Evolutionary conservation across 2,113 vertebrate genomes (phyloP).

Genomic region (Syrmaticus mikado): DNA sequence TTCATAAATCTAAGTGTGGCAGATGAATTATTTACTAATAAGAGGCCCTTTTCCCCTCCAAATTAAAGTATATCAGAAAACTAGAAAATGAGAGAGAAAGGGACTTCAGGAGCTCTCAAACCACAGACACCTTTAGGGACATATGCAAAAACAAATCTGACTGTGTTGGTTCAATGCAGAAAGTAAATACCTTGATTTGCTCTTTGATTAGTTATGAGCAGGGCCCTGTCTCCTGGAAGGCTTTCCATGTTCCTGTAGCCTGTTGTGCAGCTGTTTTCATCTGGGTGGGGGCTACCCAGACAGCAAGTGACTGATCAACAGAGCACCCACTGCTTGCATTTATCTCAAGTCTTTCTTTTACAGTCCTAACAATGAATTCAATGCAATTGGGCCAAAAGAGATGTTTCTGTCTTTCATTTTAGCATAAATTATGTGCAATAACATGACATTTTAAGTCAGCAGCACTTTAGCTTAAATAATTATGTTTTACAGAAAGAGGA

Average conservation of each 20-base stretch:
- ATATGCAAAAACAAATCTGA: neutral
- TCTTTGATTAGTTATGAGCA: neutral
- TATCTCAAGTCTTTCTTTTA: neutral
- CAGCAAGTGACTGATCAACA: neutral
- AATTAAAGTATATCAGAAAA: neutral
- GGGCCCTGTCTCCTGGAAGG: neutral
- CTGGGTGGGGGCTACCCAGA: neutral
- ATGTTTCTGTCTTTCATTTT: constrained; percentile 44
- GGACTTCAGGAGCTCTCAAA: neutral
- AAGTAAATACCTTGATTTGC: neutral
- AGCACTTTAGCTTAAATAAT: constrained; percentile 70
- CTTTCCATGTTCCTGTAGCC: neutral
- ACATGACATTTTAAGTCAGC: constrained; percentile 57
- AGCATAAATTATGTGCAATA: constrained; percentile 46
- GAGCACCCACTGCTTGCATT: neutral
- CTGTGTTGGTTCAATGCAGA: neutral
- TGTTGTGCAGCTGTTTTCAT: neutral
- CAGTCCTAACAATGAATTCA: neutral
- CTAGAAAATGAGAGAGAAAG: constrained; percentile 3
- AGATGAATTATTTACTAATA: constrained; percentile 54
- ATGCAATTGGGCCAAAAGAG: neutral
- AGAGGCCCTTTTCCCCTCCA: neutral
- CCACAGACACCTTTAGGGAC: neutral
- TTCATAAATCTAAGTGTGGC: constrained; percentile 38
- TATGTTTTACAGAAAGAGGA: constrained; percentile 33